phyloP scores from a whole-genome alignment of 2,888 invertebrate genomes.

The Pasiphila rectangulata region DNA sequence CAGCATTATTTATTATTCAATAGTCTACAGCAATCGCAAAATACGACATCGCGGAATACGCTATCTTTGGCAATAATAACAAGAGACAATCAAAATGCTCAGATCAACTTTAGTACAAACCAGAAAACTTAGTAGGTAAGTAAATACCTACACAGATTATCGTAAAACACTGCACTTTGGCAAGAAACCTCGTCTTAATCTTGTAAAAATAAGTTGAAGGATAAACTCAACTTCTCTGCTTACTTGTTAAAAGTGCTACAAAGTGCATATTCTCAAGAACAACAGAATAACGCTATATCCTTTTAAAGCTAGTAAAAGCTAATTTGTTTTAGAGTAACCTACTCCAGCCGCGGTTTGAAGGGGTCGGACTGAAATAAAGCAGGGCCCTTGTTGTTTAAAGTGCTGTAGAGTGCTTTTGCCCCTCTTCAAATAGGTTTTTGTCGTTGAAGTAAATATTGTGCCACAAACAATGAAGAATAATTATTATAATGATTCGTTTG shows the following conservation, averaged over 20 bases:
- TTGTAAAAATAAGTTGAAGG: background rate
- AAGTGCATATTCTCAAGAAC: background rate
- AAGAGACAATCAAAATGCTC: too few species aligned
- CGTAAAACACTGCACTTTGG: too few species aligned
- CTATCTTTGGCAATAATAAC: too few species aligned
- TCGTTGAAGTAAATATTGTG: too few species aligned
- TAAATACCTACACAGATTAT: too few species aligned
- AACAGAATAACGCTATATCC: background rate
- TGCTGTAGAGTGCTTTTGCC: background rate
- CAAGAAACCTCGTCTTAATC: background rate
- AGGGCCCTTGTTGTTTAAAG: constrained; percentile 16
- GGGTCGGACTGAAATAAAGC: constrained; percentile 21
- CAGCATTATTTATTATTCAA: too few species aligned
- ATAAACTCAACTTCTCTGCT: background rate
- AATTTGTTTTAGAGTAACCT: constrained; percentile 6
- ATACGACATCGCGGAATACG: too few species aligned
- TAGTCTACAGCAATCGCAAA: too few species aligned
- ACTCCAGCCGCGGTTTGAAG: constrained; percentile 2
- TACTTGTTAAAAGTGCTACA: background rate
- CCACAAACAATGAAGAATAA: too few species aligned
- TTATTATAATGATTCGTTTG: too few species aligned
- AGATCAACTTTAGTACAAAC: too few species aligned
- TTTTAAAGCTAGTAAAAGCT: background rate
- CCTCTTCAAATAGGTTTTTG: background rate
- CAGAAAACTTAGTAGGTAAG: too few species aligned